A percentile compares a stretch with the other conserved stretches of the same genome.
Conservation (phyloP, 2,113 vertebrate species). For the Xiphophorus maculatus region DNA sequence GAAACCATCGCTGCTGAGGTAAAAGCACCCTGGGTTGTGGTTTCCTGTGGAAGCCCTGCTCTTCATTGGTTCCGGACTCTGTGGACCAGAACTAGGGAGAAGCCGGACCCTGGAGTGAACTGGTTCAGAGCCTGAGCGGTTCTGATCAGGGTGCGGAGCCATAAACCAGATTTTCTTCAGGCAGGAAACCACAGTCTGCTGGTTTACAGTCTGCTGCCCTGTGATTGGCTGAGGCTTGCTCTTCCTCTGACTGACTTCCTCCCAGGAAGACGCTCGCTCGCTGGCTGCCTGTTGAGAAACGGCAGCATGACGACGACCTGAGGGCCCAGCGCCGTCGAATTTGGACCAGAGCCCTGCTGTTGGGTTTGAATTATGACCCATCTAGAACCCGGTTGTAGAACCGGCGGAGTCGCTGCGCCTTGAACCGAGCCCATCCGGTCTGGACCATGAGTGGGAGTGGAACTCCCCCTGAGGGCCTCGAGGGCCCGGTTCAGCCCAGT, state of each 20-base stretch:
- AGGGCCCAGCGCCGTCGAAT: background rate
- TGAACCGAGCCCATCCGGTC: background rate
- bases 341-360: background rate
- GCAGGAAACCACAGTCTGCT: conserved; percentile 62
- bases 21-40: background rate
- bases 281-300: conserved; percentile 30
- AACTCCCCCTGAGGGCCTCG: background rate
- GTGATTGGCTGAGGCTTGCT: conserved; percentile 63
- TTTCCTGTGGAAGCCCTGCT: background rate
- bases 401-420: background rate
- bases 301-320: conserved; percentile 7
- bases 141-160: background rate
- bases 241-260: conserved; percentile 65
- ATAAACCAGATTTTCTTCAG: conserved; percentile 17
- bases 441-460: conserved; percentile 57
- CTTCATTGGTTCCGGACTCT: background rate
- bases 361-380: background rate
- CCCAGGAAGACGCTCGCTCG: conserved; percentile 60
- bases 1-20: background rate
- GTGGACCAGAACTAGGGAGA: background rate
- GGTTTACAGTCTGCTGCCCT: conserved; percentile 3
- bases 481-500: conserved; percentile 1
- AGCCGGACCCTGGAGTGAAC: background rate
- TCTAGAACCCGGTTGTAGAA: conserved; percentile 17
- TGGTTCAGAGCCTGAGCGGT: background rate